phyloP scores from a whole-genome alignment of 2,797 vertebrate genomes.

The Muscicapa comitata region DNA sequence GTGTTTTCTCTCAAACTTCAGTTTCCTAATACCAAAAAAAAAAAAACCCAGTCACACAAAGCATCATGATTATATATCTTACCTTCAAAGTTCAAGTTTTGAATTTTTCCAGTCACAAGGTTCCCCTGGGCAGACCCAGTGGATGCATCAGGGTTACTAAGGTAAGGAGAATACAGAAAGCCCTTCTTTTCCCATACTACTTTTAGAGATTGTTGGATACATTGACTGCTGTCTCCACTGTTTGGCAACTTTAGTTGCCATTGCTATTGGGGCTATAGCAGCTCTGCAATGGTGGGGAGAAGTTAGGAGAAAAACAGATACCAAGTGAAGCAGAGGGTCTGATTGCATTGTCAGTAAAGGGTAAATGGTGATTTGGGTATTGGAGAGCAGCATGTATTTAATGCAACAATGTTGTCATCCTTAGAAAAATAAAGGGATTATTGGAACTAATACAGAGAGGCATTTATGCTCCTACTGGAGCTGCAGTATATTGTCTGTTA shows the following conservation, averaged over 20 bases:
- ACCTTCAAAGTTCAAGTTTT: not conserved
- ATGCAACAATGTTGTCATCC: not conserved
- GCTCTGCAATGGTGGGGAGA: not conserved
- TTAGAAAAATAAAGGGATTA: not conserved
- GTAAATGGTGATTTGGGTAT: not conserved
- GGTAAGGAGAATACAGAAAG: not conserved
- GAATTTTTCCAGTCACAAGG: not conserved
- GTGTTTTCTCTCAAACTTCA: not conserved
- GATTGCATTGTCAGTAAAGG: not conserved
- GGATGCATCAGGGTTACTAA: not conserved
- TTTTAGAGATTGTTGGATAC: not conserved
- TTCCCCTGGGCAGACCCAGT: not conserved
- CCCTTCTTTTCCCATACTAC: not conserved
- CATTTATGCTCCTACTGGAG: not conserved
- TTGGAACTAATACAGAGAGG: not conserved
- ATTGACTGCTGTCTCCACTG: not conserved
- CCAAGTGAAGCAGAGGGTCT: not conserved
- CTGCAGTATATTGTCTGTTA: not conserved
- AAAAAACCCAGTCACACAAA: not conserved
- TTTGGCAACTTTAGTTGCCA: not conserved
- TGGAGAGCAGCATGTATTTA: not conserved
- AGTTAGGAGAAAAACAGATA: not conserved
- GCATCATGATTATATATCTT: not conserved
- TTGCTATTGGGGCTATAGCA: not conserved
- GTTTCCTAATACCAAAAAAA: not conserved